phyloP scores from a whole-genome alignment of 2,888 invertebrate species.

The Disparrhopalites patrizii region DNA sequence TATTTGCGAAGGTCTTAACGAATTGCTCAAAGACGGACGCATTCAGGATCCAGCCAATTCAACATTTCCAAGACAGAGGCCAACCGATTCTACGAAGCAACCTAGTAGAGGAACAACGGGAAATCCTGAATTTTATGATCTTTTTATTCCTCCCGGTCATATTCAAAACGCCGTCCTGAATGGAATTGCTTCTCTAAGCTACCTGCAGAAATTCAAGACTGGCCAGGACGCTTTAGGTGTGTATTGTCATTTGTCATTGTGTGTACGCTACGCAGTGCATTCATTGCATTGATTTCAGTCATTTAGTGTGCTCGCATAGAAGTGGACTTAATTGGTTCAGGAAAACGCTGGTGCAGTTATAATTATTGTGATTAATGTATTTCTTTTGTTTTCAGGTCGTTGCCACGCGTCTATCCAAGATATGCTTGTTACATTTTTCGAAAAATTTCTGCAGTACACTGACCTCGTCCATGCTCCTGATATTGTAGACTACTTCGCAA shows the following conservation, averaged over 20 bases:
- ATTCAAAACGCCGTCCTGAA: slow-evolving; percentile 42
- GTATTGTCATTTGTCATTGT: neutral
- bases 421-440: slow-evolving; percentile 27
- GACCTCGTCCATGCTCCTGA: slow-evolving; percentile 32
- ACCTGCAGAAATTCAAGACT: slow-evolving; percentile 38
- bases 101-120: neutral
- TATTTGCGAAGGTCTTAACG: slow-evolving; percentile 44
- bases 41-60: slow-evolving; percentile 15
- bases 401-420: neutral
- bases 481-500: slow-evolving; percentile 41
- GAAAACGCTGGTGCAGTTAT: neutral
- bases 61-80: neutral
- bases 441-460: slow-evolving; percentile 34
- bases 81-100: slow-evolving; percentile 13
- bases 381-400: slow-evolving; percentile 13
- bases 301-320: no score
- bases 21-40: slow-evolving; percentile 41
- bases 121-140: slow-evolving; percentile 32
- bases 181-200: slow-evolving; percentile 37
- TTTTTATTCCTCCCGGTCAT: slow-evolving; percentile 38
- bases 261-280: no score
- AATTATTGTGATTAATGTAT: neutral
- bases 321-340: neutral
- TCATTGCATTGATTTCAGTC: no score
- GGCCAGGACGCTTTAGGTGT: slow-evolving; percentile 37